Percentiles rank a stretch among this genome's conserved stretches.
These are phyloP conservation scores for Lanius collurio DNA, from an alignment of 2,113 vertebrate genomes.

Conservation along the genomic window DNA sequence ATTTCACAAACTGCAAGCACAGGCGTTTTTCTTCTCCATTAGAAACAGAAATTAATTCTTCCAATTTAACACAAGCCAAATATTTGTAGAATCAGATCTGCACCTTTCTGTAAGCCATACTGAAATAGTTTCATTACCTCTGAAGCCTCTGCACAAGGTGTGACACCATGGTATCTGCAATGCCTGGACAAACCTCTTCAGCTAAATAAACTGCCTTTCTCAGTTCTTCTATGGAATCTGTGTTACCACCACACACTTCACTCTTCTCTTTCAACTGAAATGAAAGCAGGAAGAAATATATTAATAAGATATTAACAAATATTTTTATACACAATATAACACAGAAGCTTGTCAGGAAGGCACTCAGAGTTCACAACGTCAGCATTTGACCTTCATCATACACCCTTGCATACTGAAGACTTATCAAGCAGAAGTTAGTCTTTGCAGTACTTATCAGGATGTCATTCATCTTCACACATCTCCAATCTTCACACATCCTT, in stretches of 20 bases:
- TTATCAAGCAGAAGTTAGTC: not conserved
- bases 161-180: slow-evolving; percentile 91
- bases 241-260: slow-evolving; percentile 82
- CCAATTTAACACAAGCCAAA: not conserved
- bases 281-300: not conserved
- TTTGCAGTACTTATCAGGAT: not conserved
- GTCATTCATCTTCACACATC: not conserved
- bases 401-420: not conserved
- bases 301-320: not conserved
- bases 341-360: not conserved
- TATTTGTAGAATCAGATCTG: not conserved
- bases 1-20: not conserved
- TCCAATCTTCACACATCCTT: not conserved
- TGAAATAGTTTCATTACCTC: slow-evolving; percentile 75
- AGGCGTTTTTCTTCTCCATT: not conserved
- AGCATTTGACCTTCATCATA: not conserved
- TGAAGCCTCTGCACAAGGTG: slow-evolving; percentile 91
- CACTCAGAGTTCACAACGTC: not conserved
- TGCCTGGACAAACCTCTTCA: slow-evolving; percentile 90
- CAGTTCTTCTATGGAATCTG: slow-evolving; percentile 87
- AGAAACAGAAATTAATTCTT: not conserved
- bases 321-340: not conserved
- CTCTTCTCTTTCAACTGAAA: slow-evolving; percentile 88
- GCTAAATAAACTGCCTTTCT: slow-evolving; percentile 87
- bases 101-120: not conserved